Base-by-base conservation (phyloP, 1,140 invertebrate genomes). In the Drosophila funebris region DNA sequence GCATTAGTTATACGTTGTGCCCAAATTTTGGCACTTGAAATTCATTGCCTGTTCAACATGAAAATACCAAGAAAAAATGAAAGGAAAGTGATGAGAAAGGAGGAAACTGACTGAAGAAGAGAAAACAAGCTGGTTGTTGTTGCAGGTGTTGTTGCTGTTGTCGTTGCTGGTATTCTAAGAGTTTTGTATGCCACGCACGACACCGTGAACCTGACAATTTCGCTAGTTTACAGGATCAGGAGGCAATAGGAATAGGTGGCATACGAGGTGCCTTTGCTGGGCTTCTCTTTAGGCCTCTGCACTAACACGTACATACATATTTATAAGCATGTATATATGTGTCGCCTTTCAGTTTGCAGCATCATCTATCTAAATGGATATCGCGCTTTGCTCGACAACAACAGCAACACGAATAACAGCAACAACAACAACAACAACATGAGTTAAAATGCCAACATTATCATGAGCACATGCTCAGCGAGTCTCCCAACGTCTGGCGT, bases 361-460 rank as follows among this genome's bases (percentile, higher is more conserved):
- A 88, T 87, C 78, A 88, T 88, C 56, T 73, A 88, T 88, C 71
- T 88, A 70, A 85, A 87, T 87, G 82, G 70, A 82, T 85, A 82
- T 85, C 78, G 62, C 74, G 71, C 53, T 62, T 63, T 60, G 58
- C 44, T 43, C 62, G 61, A 62, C 46, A 75, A 33, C 57, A 68
- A 57, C 20, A 73, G 61, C 64, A 58, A 58, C 70, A 69, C 31
- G 44, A 44, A 54, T 4, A 61, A 56, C 53, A 61, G 24, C 58
- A 68, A 6, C n/a, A n/a, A 46, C 11, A 69, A 48, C 53, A 57
- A 44, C 58, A 72, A 63, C 67, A 61, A 62, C 72, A 71, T 36
- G 20, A 72, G 39, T 57, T 46, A 24, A 29, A 58, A 53, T 54
- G 57, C 43, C 31, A 61, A 50, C 44, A 37, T 63, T 62, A 76